A percentile compares a stretch with the other conserved stretches of the same genome.
These are phyloP conservation scores for Panthera uncia DNA, from an alignment of 2,113 vertebrate genomes.

Conservation along the genomic window DNA sequence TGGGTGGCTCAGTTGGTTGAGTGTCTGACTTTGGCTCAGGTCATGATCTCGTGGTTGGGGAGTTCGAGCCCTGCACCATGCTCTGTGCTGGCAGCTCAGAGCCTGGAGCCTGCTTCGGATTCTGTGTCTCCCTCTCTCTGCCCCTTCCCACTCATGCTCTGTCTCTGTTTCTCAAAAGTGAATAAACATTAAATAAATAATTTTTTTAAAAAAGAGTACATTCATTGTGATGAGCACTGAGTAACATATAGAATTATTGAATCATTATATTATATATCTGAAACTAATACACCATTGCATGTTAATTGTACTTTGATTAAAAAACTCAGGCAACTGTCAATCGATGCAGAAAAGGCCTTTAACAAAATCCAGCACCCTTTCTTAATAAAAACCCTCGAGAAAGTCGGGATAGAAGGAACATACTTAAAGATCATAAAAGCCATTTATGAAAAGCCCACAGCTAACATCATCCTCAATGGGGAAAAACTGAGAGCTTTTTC, in stretches of 20 bases:
- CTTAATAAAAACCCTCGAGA: not conserved
- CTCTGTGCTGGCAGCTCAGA: too few species aligned
- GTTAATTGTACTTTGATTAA: not conserved
- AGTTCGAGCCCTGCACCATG: too few species aligned
- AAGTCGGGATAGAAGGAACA: not conserved
- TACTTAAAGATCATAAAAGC: not conserved
- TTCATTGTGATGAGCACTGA: not conserved
- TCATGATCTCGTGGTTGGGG: too few species aligned
- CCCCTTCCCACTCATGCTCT: too few species aligned
- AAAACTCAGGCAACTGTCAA: not conserved
- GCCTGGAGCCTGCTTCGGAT: too few species aligned
- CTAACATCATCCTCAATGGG: not conserved
- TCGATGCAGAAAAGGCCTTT: not conserved
- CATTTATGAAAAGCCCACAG: not conserved
- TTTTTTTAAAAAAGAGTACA: not conserved
- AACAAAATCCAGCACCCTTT: not conserved
- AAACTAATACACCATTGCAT: not conserved
- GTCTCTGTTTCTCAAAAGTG: too few species aligned
- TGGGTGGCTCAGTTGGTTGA: too few species aligned
- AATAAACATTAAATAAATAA: too few species aligned
- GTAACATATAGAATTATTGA: not conserved
- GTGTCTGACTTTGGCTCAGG: too few species aligned
- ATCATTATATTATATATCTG: not conserved
- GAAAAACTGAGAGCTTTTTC: not conserved
- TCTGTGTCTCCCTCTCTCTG: too few species aligned